Base-by-base conservation (phyloP, 2,797 vertebrate genomes). In the Aratinga solstitialis region DNA sequence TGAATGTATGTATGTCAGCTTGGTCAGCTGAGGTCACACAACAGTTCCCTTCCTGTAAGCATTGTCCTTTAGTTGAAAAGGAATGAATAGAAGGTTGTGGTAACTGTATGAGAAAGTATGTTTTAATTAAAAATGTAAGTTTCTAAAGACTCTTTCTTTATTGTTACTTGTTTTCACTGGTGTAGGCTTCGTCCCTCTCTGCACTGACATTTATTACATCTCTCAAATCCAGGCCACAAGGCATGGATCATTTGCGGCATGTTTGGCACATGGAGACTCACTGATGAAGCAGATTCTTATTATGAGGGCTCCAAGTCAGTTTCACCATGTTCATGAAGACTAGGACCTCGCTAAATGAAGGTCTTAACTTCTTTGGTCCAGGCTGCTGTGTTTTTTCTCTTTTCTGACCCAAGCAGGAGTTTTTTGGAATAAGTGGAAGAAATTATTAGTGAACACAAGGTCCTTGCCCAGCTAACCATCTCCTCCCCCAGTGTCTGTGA, bases 1-100 rank as follows among this genome's bases (percentile, higher is more conserved):
- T 71, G 34, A 91, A 51, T 56, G 20, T 21, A 56, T 38, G 32
- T n/a, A 26, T 69, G 66, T 85, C 51, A 47, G 56, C n/a, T 75
- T 51, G 61, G 61, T 65, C 54, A 95, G 43, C 56, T 91, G 36
- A 68, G 54, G 32, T 92, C 73, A 86, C 67, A 62, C 59, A 93
- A 65, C n/a, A 56, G 61, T 78, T 82, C 79, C n/a, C 29, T 65
- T 81, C 23, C 40, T 76, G 26, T 95, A 92, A 87, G 59, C 68
- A 54, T 30, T 87, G 69, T 22, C 36, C 22, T 95, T 94, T 87
- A 65, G 42, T 53, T 96, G 47, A 94, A 83, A 95, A 87, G 11
- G 15, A 87, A 91, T 80, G 26, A 92, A 89, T 84, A 80, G 62
- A 26, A 74, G 19, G 32, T 71, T 92, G 27, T 62, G 74, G 90